Evolutionary conservation across 2,797 vertebrate genomes (phyloP), one percentile per base, ranked within the genome.

Genomic region (Microchirus variegatus): DNA sequence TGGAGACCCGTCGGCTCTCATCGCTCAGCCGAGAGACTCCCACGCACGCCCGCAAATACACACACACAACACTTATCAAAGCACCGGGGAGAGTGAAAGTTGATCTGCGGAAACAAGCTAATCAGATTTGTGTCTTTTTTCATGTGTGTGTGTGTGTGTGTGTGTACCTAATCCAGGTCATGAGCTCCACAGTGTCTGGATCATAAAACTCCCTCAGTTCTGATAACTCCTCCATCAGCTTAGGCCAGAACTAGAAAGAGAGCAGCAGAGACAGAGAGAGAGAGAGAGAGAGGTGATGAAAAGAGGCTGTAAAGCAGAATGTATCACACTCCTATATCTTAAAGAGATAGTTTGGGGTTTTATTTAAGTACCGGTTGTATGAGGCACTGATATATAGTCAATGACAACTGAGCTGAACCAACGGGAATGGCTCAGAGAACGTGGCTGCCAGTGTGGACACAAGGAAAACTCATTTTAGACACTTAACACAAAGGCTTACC

Each of bases 181-280:
- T 99, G 88, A 99, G 95, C 91, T 97, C 97, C 93, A 98, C 97
- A 3, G 97, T 99, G 87, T 99, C 97, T 58, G 97, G 97, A 90
- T 99, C 97, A 77, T 96, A 97, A 92, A 99, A 99, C 88, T 99
- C 97, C 87, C 96, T 94, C 91, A 98, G 87, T 72, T 99, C 97
- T 42, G 95, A 96, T 16, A 99, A 78, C 85, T 99, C 96, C 83
- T 94, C 94, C 93, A 94, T 94, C 85, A 98, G 84, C 86, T 95
- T 96, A 46, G 96, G 96, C 95, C 95, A 97, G 89, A 97, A 96
- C 97, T 99, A 38, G 26, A 58, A 26, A 15, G 59, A 44, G 51
- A 42, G 89, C 96, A 96, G 96, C 99, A 36, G 22, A 53, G 37
- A 13, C 57, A 44, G 51, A 8, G 5, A 5, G 22, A 75, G 52